Percentiles rank a stretch among this genome's conserved stretches.
Conservation (phyloP, 2,888 invertebrate species). For the Bibio marci region DNA sequence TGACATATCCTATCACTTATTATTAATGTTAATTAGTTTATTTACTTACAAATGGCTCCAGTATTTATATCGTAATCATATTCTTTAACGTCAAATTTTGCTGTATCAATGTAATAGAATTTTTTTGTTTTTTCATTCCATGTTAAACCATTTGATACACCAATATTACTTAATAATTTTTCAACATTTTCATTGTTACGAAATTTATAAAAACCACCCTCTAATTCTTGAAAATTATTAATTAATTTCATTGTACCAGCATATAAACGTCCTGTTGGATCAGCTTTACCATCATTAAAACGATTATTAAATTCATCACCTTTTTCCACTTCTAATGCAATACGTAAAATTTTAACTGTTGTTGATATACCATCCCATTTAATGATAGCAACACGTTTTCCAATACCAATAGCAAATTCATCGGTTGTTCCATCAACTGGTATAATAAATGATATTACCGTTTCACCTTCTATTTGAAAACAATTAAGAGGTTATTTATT, state of each 20-base stretch:
- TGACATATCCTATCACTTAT: background rate
- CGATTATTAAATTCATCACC: conserved; percentile 35
- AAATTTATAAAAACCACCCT: conserved; percentile 23
- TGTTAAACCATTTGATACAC: conserved; percentile 61
- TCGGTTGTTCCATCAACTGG: conserved; percentile 41
- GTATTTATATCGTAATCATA: conserved; percentile 54
- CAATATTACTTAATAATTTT: conserved; percentile 23
- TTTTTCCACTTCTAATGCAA: conserved; percentile 39
- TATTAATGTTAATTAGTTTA: background rate
- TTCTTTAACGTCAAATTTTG: conserved; percentile 43
- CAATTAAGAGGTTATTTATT: conserved; percentile 7
- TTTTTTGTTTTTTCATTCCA: conserved; percentile 49
- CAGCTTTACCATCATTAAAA: conserved; percentile 67
- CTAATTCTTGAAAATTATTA: conserved; percentile 21
- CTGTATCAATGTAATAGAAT: conserved; percentile 61
- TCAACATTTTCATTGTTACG: conserved; percentile 16
- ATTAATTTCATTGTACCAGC: conserved; percentile 37
- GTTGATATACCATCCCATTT: conserved; percentile 43
- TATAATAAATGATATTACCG: conserved; percentile 36
- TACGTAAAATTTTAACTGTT: conserved; percentile 30
- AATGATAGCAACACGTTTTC: conserved; percentile 39
- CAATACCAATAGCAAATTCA: conserved; percentile 45
- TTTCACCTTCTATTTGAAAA: conserved; percentile 32
- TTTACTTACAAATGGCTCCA: conserved; percentile 41
- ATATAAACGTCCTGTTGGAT: conserved; percentile 53